Evolutionary conservation across 2,797 vertebrate genomes (phyloP).

Genomic region (Pangasius djambal): DNA sequence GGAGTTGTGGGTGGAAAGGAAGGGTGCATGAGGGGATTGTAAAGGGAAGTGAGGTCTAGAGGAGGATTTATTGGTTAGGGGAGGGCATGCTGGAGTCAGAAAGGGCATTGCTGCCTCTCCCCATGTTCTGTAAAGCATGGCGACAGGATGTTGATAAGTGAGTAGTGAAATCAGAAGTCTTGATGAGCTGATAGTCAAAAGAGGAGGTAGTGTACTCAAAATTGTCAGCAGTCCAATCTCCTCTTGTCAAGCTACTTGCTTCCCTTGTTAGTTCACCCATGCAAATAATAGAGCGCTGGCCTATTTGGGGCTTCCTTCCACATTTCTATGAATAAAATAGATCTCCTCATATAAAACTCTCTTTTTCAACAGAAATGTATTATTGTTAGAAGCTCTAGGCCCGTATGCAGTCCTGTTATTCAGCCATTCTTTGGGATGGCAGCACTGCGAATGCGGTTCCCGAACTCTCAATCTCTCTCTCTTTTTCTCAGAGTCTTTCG

Average conservation of each 20-base stretch:
- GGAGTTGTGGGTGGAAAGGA: constrained; percentile 20
- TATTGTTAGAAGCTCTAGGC: background rate
- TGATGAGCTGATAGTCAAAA: constrained; percentile 9
- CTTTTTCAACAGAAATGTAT: background rate
- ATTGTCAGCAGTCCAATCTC: background rate
- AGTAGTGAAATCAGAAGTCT: constrained; percentile 28
- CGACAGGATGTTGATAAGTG: constrained; percentile 43
- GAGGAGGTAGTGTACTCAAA: constrained; percentile 11
- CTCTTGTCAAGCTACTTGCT: background rate
- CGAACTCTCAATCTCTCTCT: background rate
- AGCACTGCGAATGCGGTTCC: background rate
- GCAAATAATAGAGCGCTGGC: background rate
- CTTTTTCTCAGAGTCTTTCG: background rate
- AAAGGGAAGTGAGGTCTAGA: constrained; percentile 40
- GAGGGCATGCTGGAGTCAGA: constrained; percentile 18
- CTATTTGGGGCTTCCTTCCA: background rate
- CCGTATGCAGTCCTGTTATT: background rate
- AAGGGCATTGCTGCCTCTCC: constrained; percentile 34
- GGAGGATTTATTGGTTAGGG: constrained; percentile 47
- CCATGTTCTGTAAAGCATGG: constrained; percentile 14
- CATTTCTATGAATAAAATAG: background rate
- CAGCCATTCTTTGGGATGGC: constrained; percentile 10
- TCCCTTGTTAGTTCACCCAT: background rate
- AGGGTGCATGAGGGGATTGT: constrained; percentile 17
- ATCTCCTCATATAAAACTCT: background rate